Conservation (phyloP, 2,888 invertebrate species). For the Herminia tarsipennalis region DNA sequence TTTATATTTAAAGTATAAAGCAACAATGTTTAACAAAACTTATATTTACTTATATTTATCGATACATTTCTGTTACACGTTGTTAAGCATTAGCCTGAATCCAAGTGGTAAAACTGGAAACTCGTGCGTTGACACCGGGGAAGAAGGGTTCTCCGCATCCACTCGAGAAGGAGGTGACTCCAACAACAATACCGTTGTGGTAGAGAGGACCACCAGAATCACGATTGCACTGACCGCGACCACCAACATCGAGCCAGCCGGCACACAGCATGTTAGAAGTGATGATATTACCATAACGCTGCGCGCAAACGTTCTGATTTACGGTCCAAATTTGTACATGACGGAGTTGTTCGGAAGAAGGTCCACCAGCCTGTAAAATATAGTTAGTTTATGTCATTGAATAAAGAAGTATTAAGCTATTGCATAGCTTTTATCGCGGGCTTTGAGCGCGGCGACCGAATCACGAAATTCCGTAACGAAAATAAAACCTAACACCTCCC, state of each 20-base stretch:
- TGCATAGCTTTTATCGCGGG: no score
- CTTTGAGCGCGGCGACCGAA: no score
- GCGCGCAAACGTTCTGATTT: constrained; percentile 47
- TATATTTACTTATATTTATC: no score
- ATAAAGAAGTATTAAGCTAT: no score
- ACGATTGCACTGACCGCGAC: constrained; percentile 50
- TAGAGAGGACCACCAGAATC: constrained; percentile 59
- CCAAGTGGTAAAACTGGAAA: constrained; percentile 57
- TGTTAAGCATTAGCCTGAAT: constrained; percentile 51
- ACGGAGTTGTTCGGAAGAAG: constrained; percentile 45
- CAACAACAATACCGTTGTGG: constrained; percentile 53
- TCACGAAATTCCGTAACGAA: no score
- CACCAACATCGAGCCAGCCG: constrained; percentile 48
- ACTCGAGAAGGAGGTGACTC: constrained; percentile 53
- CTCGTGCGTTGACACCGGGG: constrained; percentile 58
- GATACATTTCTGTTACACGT: no score
- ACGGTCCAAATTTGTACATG: constrained; percentile 55
- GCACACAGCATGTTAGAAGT: constrained; percentile 50
- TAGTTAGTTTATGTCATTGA: no score
- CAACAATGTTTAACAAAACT: no score
- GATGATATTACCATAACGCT: constrained; percentile 39
- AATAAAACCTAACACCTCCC: no score
- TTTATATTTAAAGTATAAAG: no score
- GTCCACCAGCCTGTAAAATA: constrained; percentile 21
- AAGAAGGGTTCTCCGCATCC: constrained; percentile 42